phyloP scores from a whole-genome alignment of 1,140 invertebrate species.

The Ganaspis sp. region DNA sequence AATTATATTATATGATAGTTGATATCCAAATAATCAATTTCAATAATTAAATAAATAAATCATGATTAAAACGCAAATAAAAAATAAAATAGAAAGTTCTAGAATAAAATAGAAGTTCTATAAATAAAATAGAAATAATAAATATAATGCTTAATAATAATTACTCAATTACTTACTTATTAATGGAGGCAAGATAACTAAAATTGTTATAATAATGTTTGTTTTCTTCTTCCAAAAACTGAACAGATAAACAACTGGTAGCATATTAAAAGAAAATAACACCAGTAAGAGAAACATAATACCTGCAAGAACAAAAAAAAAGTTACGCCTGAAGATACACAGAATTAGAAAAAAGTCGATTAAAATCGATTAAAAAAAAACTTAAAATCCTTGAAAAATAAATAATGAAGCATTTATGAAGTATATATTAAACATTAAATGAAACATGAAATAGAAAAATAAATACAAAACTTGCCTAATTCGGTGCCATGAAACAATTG shows the following conservation, averaged over 20 bases:
- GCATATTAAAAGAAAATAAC: slow-evolving; percentile 65
- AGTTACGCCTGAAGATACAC: too few species aligned
- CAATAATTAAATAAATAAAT: too few species aligned
- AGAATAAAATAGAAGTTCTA: too few species aligned
- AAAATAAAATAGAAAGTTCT: too few species aligned
- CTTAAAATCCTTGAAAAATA: slow-evolving; percentile 29
- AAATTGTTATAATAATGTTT: slow-evolving; percentile 55
- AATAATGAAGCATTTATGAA: too few species aligned
- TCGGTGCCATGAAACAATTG: slow-evolving; percentile 54
- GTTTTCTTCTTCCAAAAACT: slow-evolving; percentile 67
- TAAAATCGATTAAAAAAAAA: too few species aligned
- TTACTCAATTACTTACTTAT: slow-evolving; percentile 67
- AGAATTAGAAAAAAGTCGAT: too few species aligned
- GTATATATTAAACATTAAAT: neutral
- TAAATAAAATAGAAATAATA: neutral
- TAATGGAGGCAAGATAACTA: slow-evolving; percentile 60
- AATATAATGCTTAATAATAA: slow-evolving; percentile 33
- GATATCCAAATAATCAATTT: too few species aligned
- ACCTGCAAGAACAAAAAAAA: slow-evolving; percentile 57
- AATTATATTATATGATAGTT: too few species aligned
- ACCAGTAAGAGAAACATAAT: slow-evolving; percentile 61
- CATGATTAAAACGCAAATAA: too few species aligned
- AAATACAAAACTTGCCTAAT: slow-evolving; percentile 56
- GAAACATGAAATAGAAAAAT: neutral
- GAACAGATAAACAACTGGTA: slow-evolving; percentile 63